Evolutionary conservation across 2,113 vertebrate genomes (phyloP).

Genomic region (Columba janthina): DNA sequence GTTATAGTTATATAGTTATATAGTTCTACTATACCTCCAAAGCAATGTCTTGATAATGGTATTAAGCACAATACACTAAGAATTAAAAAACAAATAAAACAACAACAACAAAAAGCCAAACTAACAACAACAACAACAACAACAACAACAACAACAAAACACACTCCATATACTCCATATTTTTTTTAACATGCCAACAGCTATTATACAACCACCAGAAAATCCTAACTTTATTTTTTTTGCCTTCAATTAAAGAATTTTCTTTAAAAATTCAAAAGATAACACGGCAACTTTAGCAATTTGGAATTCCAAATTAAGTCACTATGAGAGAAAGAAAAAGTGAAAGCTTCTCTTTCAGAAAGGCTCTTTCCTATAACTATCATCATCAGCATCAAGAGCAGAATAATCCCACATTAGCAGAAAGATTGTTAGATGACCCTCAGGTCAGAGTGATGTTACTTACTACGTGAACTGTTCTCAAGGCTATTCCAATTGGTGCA

Average conservation of each 20-base stretch:
- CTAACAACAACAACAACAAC: too few relatives aligned
- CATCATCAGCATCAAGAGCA: background rate
- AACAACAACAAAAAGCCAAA: too few relatives aligned
- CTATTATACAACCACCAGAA: background rate
- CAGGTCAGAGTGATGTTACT: background rate
- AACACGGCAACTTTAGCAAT: background rate
- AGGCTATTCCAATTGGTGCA: background rate
- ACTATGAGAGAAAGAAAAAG: background rate
- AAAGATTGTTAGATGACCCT: background rate
- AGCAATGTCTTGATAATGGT: background rate
- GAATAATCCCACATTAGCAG: background rate
- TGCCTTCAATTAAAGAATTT: background rate
- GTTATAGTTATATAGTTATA: too few relatives aligned
- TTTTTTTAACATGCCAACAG: background rate
- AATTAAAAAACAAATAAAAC: background rate
- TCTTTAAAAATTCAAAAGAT: background rate
- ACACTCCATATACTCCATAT: background rate
- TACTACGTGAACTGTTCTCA: background rate
- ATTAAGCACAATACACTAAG: background rate
- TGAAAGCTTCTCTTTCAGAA: background rate
- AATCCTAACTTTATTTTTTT: background rate
- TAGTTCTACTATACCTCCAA: too few relatives aligned
- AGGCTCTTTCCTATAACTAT: background rate
- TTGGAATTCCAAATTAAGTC: background rate
- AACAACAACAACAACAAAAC: too few relatives aligned